Conservation (phyloP, 2,113 vertebrate species). For the Rhinolophus ferrumequinum region DNA sequence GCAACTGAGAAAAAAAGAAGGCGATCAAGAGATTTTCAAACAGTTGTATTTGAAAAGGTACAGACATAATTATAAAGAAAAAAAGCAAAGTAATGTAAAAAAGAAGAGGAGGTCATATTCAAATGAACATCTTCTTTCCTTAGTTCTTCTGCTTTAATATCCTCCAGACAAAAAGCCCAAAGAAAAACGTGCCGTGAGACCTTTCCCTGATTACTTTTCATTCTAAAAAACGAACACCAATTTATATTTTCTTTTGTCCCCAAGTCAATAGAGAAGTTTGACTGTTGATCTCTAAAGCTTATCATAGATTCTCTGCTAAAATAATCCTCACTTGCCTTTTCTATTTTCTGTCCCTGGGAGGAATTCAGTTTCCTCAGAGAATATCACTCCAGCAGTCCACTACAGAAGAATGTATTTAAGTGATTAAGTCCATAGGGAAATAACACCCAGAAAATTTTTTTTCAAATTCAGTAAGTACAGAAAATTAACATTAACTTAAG, state of each 20-base stretch:
- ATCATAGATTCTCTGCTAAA: slow-evolving; percentile 29
- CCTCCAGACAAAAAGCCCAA: not conserved
- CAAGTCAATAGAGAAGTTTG: slow-evolving; percentile 38
- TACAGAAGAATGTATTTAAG: slow-evolving; percentile 6
- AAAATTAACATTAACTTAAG: slow-evolving; percentile 10
- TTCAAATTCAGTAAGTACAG: slow-evolving; percentile 21
- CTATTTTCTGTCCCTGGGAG: not conserved
- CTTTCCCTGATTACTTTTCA: slow-evolving; percentile 48
- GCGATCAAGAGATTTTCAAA: slow-evolving; percentile 50
- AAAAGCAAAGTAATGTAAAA: not conserved
- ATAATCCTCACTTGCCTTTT: slow-evolving; percentile 27
- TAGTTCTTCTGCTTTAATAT: slow-evolving; percentile 38
- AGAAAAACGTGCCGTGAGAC: slow-evolving; percentile 48
- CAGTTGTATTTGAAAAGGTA: slow-evolving; percentile 55
- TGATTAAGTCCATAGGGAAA: slow-evolving; percentile 34
- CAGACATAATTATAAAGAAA: not conserved
- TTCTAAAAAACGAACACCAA: not conserved
- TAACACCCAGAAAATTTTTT: not conserved
- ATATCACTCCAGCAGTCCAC: not conserved
- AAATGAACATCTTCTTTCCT: not conserved
- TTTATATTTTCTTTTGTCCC: slow-evolving; percentile 13
- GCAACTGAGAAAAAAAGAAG: not conserved
- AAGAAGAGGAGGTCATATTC: not conserved
- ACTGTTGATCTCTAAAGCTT: slow-evolving; percentile 30
- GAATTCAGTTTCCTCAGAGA: slow-evolving; percentile 43